Percentiles rank a stretch among this genome's conserved stretches.
Conservation (phyloP, 2,888 invertebrate species). For the Adineta ricciae region DNA sequence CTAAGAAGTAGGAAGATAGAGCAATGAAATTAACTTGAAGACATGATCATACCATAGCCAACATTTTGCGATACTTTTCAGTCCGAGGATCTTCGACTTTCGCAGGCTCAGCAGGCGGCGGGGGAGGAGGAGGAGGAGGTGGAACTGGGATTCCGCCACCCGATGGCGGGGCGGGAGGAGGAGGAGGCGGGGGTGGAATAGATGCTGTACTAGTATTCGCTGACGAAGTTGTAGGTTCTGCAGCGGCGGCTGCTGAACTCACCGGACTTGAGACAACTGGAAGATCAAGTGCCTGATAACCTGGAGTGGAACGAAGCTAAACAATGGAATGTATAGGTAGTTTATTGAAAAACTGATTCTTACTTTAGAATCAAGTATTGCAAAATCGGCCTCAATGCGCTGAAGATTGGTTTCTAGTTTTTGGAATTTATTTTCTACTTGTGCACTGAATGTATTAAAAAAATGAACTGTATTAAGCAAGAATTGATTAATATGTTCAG, state of each 20-base stretch:
- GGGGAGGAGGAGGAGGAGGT: neutral
- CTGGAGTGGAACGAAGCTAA: conserved; percentile 20
- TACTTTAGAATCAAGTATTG: conserved; percentile 16
- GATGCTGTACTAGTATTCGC: neutral
- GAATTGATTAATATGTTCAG: conserved; percentile 3
- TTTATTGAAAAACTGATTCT: neutral
- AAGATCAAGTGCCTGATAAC: conserved; percentile 10
- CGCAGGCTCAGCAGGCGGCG: neutral
- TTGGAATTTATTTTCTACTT: conserved; percentile 16
- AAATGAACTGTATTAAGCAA: neutral
- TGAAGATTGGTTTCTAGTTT: neutral
- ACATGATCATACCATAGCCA: neutral
- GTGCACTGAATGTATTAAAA: conserved; percentile 19
- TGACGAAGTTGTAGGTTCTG: neutral
- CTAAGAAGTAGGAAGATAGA: neutral
- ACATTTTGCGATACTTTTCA: neutral
- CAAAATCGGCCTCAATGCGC: conserved; percentile 7
- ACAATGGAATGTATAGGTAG: no score
- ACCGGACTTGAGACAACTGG: neutral
- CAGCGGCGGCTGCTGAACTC: neutral
- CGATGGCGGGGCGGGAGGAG: neutral
- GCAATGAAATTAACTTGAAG: no score
- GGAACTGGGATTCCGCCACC: neutral
- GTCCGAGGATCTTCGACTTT: neutral
- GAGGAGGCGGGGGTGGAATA: neutral